These are phyloP conservation scores for Cepphus grylle DNA, from an alignment of 2,113 vertebrate genomes.

Conservation along the genomic window DNA sequence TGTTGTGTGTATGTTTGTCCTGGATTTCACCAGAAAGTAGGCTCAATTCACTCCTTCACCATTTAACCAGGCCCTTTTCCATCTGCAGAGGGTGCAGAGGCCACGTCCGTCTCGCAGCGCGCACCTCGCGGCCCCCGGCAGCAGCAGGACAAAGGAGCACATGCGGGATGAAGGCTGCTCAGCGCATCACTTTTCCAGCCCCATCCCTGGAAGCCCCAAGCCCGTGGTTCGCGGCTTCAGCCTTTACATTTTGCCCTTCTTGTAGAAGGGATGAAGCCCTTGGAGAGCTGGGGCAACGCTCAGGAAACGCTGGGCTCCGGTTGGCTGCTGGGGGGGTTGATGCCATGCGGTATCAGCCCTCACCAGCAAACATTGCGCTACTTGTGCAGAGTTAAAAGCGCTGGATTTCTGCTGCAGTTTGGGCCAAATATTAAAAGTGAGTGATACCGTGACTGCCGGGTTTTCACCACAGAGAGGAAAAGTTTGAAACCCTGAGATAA, in stretches of 20 bases:
- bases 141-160: fast-evolving
- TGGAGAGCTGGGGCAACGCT: fast-evolving
- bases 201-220: not conserved
- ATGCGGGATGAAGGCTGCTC: not conserved
- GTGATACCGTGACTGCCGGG: not conserved
- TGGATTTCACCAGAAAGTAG: not conserved
- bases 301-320: fast-evolving
- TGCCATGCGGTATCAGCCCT: not conserved
- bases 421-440: not conserved
- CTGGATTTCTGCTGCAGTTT: not conserved
- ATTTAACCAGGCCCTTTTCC: not conserved
- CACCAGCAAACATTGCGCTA: not conserved
- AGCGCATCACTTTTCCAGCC: not conserved
- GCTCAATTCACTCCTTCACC: not conserved
- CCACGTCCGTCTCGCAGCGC: fast-evolving
- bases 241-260: not conserved
- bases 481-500: not conserved
- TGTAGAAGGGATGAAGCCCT: not conserved
- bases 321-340: not conserved
- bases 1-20: not conserved
- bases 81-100: not conserved
- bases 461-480: not conserved
- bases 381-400: not conserved
- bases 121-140: not conserved
- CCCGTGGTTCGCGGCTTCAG: fast-evolving